Evolutionary conservation across 2,888 invertebrate genomes (phyloP).

Genomic region (Andrena praecox): DNA sequence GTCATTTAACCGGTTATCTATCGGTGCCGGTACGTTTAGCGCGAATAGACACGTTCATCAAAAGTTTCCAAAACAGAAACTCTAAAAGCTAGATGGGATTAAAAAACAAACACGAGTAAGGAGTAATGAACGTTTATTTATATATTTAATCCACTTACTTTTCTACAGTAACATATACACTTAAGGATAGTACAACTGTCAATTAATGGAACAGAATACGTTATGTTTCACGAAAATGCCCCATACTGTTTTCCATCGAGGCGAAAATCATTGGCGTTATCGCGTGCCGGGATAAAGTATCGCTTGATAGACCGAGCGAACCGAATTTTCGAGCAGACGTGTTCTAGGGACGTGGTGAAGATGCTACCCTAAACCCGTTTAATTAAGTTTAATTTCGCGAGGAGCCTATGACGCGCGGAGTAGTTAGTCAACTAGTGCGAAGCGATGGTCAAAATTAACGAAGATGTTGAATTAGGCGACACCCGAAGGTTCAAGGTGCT

Average conservation of each 20-base stretch:
- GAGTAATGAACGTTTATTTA: no score
- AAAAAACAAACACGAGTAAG: no score
- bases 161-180: not conserved
- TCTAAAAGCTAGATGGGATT: no score
- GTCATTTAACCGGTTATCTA: no score
- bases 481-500: slow-evolving; percentile 77
- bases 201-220: not conserved
- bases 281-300: not conserved
- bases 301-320: not conserved
- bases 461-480: slow-evolving; percentile 77
- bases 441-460: slow-evolving; percentile 77
- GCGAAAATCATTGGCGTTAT: not conserved
- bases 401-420: not conserved
- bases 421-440: slow-evolving; percentile 65
- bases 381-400: slow-evolving; percentile 8
- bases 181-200: no score
- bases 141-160: not conserved
- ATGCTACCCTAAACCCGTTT: not conserved
- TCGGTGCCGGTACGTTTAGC: no score
- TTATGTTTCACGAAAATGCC: not conserved
- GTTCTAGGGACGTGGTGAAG: not conserved
- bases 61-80: no score
- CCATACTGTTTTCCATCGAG: not conserved
- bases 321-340: not conserved
- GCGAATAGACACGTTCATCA: no score